A percentile compares a stretch with the other conserved stretches of the same genome.
Conservation (phyloP, 37 sponge, comb jelly and placozoan species). For the Geodia barretti region DNA sequence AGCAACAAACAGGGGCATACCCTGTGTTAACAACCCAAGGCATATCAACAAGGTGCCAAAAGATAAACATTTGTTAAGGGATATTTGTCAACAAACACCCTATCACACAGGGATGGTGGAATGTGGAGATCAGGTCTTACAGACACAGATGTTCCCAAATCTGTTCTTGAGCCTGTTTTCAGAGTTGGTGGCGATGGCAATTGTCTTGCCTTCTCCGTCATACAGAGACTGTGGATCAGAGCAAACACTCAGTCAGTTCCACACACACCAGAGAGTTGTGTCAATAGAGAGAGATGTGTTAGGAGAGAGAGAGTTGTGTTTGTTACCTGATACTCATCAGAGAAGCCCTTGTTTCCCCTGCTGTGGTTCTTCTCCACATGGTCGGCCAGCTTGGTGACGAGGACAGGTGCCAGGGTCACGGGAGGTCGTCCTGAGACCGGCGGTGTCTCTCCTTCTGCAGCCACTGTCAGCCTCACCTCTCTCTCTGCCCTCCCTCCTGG, state of each 20-base stretch:
- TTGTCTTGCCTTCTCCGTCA: conserved; percentile 2
- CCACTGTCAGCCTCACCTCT: conserved; percentile 3
- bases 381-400: conserved; percentile 3
- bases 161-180: conserved; percentile 29
- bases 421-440: background rate
- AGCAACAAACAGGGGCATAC: background rate
- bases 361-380: conserved; percentile 12
- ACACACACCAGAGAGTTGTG: background rate
- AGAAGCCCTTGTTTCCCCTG: conserved; percentile 19
- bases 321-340: conserved; percentile 45
- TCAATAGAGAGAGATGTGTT: background rate
- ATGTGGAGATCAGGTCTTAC: conserved; percentile 25
- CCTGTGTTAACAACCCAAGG: too few species aligned
- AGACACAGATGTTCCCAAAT: conserved; percentile 56
- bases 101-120: background rate
- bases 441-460: background rate
- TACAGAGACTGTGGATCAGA: conserved; percentile 17
- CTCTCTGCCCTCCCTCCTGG: conserved; percentile 2
- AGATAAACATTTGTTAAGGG: too few species aligned
- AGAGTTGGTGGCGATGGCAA: conserved; percentile 1
- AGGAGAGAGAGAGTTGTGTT: background rate
- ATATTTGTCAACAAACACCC: background rate
- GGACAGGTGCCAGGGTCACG: background rate
- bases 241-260: too few species aligned
- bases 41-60: too few species aligned